Base-by-base conservation (phyloP, 1,140 invertebrate genomes). In the Panulirus ornatus region DNA sequence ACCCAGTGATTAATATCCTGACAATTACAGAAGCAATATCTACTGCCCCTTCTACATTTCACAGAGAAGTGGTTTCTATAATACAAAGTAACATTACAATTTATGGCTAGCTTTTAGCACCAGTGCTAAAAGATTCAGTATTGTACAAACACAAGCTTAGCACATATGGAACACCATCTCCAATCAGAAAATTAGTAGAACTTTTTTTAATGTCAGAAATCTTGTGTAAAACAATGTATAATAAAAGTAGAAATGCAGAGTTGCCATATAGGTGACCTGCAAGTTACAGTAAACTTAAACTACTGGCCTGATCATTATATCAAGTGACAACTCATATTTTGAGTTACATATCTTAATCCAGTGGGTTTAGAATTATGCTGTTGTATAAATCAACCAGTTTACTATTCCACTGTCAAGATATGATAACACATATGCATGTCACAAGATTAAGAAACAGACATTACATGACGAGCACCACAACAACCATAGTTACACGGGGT, bases 41-140 rank as follows among this genome's bases (percentile, higher is more conserved):
- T 27, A 40, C 30, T 9, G 38, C 38, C 42, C 27, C 11, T 40
- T 14, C 83, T 34, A 40, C 83, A 71, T 38, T 0, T 40, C 36
- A 40, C 2, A 27, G 22, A 5, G 27, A 40, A 54, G 51, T 79
- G 16, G 44, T 58, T 51, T 36, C 58, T 16, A 75, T 36, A 54
- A 44, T 66, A 51, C 54, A 38, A 89, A 36, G 27, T 22, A 89
- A 78, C n/a, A 42, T 36, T 47, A 44, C 54, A 76, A 36, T 71
- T 54, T 89, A 83, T 83, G 79, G 88, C 71, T 84, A 58, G 40
- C 66, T 89, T 89, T 89, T 83, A 83, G 81, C 88, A 89, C 88
- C 88, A 83, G 88, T 47, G 88, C 79, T 81, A 89, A 89, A 89
- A 89, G 81, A 63, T 40, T 63, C 63, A 81, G 19, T 22, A 79